Evolutionary conservation across 1,140 invertebrate species (phyloP), one percentile per base, ranked within the genome.

Genomic region (Drosophila varians): DNA sequence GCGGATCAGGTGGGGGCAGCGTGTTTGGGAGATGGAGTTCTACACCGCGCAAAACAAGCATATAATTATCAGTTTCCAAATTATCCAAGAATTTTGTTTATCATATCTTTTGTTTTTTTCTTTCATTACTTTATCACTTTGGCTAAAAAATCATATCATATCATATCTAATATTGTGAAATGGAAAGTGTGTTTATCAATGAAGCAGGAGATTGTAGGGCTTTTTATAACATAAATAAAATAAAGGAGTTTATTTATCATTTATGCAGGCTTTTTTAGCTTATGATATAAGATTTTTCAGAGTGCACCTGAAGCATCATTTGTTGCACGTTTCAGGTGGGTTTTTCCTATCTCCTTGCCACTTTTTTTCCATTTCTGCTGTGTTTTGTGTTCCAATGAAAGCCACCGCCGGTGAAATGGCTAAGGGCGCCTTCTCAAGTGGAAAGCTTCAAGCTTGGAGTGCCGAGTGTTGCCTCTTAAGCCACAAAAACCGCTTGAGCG

Each of bases 251-350:
- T n/a, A n/a, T n/a, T n/a, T n/a, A n/a, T n/a, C n/a, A n/a, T n/a
- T n/a, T n/a, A n/a, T n/a, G 28, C 2, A 31, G 21, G 21, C 21
- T 21, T 21, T 21, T 21, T 2, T 21, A 21, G 21, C 21, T 21
- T 21, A n/a, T n/a, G n/a, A n/a, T n/a, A n/a, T n/a, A n/a, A n/a
- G 23, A 26, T 54, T 60, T 61, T 19, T 38, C n/a, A 1, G 8
- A 4, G 60, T 64, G 42, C 18, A 64, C 28, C 60, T 40, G 60
- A 25, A 64, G 62, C 69, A 70, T 58, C 57, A 42, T 23, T 74
- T 77, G 78, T 65, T 74, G 74, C 79, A 83, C 43, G 70, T 78
- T 79, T 78, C 64, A 84, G 79, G 64, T 83, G 78, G 56, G 64
- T 48, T 66, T 56, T 43, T 19, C 42, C 40, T 19, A 8, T 45